Conservation (phyloP, 2,888 invertebrate species). For the Drosophila quinaria region DNA sequence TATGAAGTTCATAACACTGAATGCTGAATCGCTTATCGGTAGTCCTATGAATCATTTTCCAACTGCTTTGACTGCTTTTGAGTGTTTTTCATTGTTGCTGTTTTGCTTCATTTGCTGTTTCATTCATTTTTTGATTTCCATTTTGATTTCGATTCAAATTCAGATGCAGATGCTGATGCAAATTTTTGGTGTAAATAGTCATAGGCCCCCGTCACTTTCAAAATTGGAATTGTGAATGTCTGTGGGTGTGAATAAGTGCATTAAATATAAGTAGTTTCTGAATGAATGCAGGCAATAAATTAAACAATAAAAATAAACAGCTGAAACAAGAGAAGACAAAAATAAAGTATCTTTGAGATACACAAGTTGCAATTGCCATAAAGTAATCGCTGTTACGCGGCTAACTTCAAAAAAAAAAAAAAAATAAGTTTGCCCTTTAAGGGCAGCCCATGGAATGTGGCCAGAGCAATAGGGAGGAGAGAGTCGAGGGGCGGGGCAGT, state of each 20-base stretch:
- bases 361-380: conserved; percentile 13
- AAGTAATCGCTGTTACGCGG: conserved; percentile 24
- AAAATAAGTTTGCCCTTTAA: not conserved
- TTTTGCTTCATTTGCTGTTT: conserved; percentile 7
- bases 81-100: conserved; percentile 30
- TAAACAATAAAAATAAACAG: not conserved
- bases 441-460: conserved; percentile 30
- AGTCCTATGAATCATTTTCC: conserved; percentile 67
- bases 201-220: conserved; percentile 12
- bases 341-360: conserved; percentile 34
- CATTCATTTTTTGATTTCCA: conserved; percentile 8
- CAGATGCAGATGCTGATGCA: conserved; percentile 4
- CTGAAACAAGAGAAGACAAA: not conserved
- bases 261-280: conserved; percentile 4
- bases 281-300: conserved; percentile 15
- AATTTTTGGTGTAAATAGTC: conserved; percentile 16
- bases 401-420: conserved; percentile 24
- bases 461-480: conserved; percentile 1
- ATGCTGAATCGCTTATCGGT: conserved; percentile 64
- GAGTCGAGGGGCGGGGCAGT: conserved; percentile 3
- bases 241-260: conserved; percentile 35
- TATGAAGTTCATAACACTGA: conserved; percentile 13
- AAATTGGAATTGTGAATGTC: conserved; percentile 22
- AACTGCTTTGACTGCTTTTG: conserved; percentile 37
- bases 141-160: conserved; percentile 14